A percentile compares a stretch with the other conserved stretches of the same genome.
Conservation (phyloP, 2,797 vertebrate species). For the Propithecus deckenii region DNA sequence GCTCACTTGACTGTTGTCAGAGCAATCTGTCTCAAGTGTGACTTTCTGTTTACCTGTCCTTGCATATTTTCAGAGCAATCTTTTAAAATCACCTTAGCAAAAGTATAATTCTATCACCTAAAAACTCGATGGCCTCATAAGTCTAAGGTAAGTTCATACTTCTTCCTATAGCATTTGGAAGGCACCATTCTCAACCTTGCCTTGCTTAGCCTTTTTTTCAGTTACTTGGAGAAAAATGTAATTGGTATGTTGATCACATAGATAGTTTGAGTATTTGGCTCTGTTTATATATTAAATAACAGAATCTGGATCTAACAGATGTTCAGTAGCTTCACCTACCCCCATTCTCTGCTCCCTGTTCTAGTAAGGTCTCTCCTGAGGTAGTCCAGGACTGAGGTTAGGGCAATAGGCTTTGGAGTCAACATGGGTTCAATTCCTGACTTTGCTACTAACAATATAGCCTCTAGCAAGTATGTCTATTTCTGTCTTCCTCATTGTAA, state of each 20-base stretch:
- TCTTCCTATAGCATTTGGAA: neutral
- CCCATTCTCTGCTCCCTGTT: rapidly evolving
- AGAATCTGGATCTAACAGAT: neutral
- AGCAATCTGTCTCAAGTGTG: neutral
- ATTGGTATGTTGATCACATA: neutral
- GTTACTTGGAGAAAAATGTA: neutral
- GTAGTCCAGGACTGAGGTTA: neutral
- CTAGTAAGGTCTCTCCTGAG: neutral
- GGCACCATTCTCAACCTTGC: neutral
- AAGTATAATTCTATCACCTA: neutral
- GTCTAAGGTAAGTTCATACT: neutral
- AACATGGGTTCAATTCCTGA: neutral
- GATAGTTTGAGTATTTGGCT: neutral
- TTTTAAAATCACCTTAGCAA: neutral
- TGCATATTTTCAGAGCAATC: neutral
- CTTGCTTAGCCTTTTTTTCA: neutral
- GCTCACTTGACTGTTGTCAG: neutral
- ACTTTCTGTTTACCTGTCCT: neutral
- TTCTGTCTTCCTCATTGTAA: neutral
- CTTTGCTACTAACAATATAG: neutral
- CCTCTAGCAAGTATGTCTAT: neutral
- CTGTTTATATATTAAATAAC: neutral
- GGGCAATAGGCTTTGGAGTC: neutral
- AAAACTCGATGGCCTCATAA: neutral
- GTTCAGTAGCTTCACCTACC: neutral